Base-by-base conservation (phyloP, 2,888 invertebrate genomes). In the Diloba caeruleocephala region DNA sequence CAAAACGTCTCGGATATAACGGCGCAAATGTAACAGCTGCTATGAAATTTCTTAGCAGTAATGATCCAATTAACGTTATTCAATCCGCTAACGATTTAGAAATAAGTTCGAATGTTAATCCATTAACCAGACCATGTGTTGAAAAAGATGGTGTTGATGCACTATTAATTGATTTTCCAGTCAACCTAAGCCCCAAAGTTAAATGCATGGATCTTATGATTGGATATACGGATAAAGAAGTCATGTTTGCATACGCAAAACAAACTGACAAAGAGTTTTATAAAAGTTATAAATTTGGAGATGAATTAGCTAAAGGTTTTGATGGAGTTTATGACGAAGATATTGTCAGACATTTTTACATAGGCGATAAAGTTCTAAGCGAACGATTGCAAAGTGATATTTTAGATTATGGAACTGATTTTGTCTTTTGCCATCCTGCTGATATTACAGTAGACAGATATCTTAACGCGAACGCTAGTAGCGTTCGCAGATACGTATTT, bases 201-300 rank as follows among this genome's bases (percentile, higher is more conserved):
- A 52, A 14, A 31, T 39, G 46, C 10, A 48, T 62, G 53, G 67
- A 66, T 15, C 39, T 62, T 6, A 67, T 62, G 43, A 48, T 62
- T 13, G 62, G 67, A 6, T 34, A 60, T 10, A 44, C 53, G 9
- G 41, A 60, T 9, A 66, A 66, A 32, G 62, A 62, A 39, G 36
- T 60, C 2, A 48, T 60, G 45, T 62, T 66, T 29, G 0, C 48
- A 5, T 67, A 60, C 13, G 61, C 67, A 8, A 51, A 34, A 39
- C 23, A 62, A 19, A 36, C 46, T 6, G 10, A 60, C n/a, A 33
- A 28, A 32, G 19, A 25, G 8, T 62, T n/a, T 6, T 67, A 67
- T 29, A 39, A 43, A 1, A 52, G 53, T n/a, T 62, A 41, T 15
- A 36, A 37, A 33, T 62, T 62, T 23, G 37, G 14, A 15, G 33